phyloP scores from a whole-genome alignment of 2,888 invertebrate species.

The Euzetes globulus region DNA sequence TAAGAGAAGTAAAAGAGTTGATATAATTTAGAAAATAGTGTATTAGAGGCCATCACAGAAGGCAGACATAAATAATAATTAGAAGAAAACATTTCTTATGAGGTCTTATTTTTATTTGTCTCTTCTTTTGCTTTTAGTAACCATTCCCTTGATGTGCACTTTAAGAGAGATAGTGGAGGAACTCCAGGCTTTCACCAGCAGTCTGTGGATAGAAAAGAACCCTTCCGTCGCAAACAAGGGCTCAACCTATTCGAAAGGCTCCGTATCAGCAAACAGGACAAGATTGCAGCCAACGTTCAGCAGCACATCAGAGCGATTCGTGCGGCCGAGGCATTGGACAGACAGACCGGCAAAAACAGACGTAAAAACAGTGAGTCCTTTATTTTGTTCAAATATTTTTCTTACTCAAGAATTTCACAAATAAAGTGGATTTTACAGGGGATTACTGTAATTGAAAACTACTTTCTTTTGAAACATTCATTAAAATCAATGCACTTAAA shows the following conservation, averaged over 20 bases:
- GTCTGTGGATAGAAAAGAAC: not conserved
- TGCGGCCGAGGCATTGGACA: slow-evolving; percentile 42
- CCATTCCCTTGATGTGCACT: slow-evolving; percentile 40
- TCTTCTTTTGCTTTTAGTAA: slow-evolving; percentile 37
- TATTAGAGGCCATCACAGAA: not conserved
- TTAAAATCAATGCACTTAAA: too few relatives aligned
- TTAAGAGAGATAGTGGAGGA: slow-evolving; percentile 20
- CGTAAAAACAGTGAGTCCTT: slow-evolving; percentile 27
- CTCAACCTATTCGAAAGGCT: slow-evolving; percentile 41
- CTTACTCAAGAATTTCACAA: too few relatives aligned
- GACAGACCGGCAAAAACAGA: slow-evolving; percentile 37
- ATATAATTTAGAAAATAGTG: not conserved
- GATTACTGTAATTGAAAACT: too few relatives aligned
- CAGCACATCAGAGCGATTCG: slow-evolving; percentile 42
- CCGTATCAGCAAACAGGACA: slow-evolving; percentile 42
- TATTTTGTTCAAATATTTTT: too few relatives aligned
- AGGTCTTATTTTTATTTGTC: not conserved
- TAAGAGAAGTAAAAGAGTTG: not conserved
- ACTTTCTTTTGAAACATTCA: too few relatives aligned
- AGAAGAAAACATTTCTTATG: not conserved
- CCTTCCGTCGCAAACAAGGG: slow-evolving; percentile 28
- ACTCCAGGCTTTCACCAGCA: slow-evolving; percentile 12
- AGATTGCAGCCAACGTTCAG: slow-evolving; percentile 42
- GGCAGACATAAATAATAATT: not conserved
- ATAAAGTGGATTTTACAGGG: too few relatives aligned